These are phyloP conservation scores for Monopis laevigella DNA, from an alignment of 2,888 invertebrate species.

Conservation along the genomic window DNA sequence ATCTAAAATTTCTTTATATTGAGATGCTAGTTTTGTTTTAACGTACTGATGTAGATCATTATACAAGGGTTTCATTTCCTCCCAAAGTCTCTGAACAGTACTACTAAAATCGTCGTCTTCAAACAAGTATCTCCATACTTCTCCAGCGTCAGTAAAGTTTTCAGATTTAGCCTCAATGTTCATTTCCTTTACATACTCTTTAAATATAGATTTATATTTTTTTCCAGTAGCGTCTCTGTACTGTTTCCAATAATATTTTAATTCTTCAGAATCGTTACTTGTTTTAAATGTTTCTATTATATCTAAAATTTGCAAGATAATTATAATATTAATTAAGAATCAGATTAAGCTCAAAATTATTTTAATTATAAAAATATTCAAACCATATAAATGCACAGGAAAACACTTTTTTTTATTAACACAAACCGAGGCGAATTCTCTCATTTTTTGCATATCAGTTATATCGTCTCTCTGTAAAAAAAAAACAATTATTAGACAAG, in stretches of 20 bases:
- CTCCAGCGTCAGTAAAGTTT: conserved; percentile 52
- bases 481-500: not conserved
- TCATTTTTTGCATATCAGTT: conserved; percentile 55
- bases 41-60: conserved; percentile 71
- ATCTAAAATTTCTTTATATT: conserved; percentile 58
- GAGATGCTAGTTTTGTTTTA: conserved; percentile 55
- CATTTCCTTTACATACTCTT: conserved; percentile 68
- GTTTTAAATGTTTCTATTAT: conserved; percentile 47
- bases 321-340: too few relatives aligned
- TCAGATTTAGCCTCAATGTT: conserved; percentile 70
- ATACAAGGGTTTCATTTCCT: conserved; percentile 72
- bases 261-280: conserved; percentile 68
- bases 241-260: conserved; percentile 70
- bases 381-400: too few relatives aligned
- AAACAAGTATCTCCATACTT: conserved; percentile 54
- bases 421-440: conserved; percentile 55
- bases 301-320: too few relatives aligned
- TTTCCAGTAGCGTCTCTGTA: conserved; percentile 73
- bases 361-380: too few relatives aligned
- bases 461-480: conserved; percentile 57
- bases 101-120: conserved; percentile 46
- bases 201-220: conserved; percentile 67
- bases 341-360: too few relatives aligned
- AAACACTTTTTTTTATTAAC: too few relatives aligned
- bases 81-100: conserved; percentile 62